These are phyloP conservation scores for Lysandra coridon DNA, from an alignment of 2,888 invertebrate species.

Conservation along the genomic window DNA sequence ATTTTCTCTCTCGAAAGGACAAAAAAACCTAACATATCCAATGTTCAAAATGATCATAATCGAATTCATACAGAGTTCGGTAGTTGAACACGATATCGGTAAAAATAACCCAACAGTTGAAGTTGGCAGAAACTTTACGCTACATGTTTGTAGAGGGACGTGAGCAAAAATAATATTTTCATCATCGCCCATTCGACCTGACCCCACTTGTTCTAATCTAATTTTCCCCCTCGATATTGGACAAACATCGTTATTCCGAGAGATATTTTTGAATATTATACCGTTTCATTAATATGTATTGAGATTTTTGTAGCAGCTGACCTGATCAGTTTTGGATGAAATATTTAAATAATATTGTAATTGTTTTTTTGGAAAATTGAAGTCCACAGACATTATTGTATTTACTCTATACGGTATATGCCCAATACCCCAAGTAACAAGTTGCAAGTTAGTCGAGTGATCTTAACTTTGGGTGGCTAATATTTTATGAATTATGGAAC, in stretches of 20 bases:
- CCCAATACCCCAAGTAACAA: too few relatives aligned
- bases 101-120: conserved; percentile 5
- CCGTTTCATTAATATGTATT: conserved; percentile 19
- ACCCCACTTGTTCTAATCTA: conserved; percentile 74
- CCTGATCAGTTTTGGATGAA: background rate
- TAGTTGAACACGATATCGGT: conserved; percentile 1
- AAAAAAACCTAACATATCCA: background rate
- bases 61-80: background rate
- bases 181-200: conserved; percentile 64
- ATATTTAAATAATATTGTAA: background rate
- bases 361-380: background rate
- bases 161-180: conserved; percentile 58
- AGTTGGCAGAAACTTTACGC: conserved; percentile 21
- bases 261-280: conserved; percentile 25
- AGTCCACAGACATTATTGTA: background rate
- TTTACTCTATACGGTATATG: too few relatives aligned
- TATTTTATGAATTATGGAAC: too few relatives aligned
- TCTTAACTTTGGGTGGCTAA: too few relatives aligned
- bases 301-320: conserved; percentile 3
- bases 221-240: conserved; percentile 56
- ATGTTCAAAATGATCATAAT: conserved; percentile 7
- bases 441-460: too few relatives aligned
- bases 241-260: conserved; percentile 36
- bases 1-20: background rate
- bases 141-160: conserved; percentile 27